Evolutionary conservation across 2,797 vertebrate species (phyloP), one percentile per base, ranked within the genome.

Genomic region (Salmo trutta): DNA sequence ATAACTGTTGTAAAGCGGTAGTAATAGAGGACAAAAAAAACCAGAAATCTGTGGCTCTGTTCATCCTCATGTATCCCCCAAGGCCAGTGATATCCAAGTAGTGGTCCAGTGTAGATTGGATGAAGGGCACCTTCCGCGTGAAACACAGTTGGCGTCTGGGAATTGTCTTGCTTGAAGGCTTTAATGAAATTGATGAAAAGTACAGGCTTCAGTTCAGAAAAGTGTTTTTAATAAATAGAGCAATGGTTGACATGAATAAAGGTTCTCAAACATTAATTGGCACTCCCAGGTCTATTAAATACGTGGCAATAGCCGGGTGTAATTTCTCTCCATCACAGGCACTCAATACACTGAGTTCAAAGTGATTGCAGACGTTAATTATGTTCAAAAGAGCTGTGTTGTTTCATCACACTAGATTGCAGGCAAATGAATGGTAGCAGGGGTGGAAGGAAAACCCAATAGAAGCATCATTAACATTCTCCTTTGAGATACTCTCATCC

Each of bases 271-370:
- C 16, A 27, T 73, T 73, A 73, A 73, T 73, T 73, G 71, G 52
- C 71, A 29, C 71, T 73, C 71, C 24, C 71, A 73, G 71, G 24
- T 73, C 71, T 73, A 73, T 73, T 73, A 73, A 73, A 56, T 27
- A 73, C 17, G 29, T 53, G 27, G 27, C 71, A 31, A 29, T 56
- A 27, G 71, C 52, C 15, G 24, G 21, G 24, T 73, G 51, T 73
- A 29, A 73, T 73, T 73, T 73, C 71, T 73, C 71, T 54, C 59
- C n/a, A 62, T 24, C 59, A 62, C 59, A 10, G 41, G 71, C 52
- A 31, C 71, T 73, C 71, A 29, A 73, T 73, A 73, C 52, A 29
- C 71, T 2, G 21, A 31, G 71, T 73, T 73, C 52, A 73, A 56
- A 73, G 52, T 16, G 67, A 70, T 70, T n/a, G 31, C 16, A 36